Percentiles rank a stretch among this genome's conserved stretches.
Conservation (phyloP, 2,113 vertebrate species). For the Dryoscopus gambensis region DNA sequence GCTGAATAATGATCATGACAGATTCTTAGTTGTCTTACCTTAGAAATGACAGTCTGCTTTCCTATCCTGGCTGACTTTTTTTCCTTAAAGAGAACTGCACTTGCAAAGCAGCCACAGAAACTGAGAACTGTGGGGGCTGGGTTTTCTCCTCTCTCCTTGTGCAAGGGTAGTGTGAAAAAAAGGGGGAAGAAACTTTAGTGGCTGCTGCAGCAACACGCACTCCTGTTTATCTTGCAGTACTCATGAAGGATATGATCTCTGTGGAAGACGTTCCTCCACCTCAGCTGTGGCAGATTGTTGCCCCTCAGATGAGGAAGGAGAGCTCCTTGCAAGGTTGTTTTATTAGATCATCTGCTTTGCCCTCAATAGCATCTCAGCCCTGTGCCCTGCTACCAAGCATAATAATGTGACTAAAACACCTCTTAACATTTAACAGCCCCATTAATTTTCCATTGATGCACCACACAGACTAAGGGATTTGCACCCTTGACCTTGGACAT, state of each 20-base stretch:
- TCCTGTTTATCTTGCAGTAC: background rate
- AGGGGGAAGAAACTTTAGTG: background rate
- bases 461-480: background rate
- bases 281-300: background rate
- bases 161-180: background rate
- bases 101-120: background rate
- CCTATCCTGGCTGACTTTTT: background rate
- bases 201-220: background rate
- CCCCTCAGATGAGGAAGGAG: background rate
- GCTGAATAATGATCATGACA: constrained; percentile 53
- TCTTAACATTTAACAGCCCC: constrained; percentile 44
- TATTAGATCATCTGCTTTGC: constrained; percentile 6
- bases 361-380: background rate
- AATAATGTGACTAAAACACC: background rate
- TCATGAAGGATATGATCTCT: background rate
- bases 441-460: constrained; percentile 28
- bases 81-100: background rate
- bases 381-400: background rate
- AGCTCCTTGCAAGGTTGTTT: background rate
- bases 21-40: constrained; percentile 12
- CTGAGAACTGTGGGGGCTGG: background rate
- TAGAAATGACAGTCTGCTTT: constrained; percentile 21
- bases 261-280: background rate
- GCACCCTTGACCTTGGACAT: constrained; percentile 36
- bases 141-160: background rate